Percentiles rank a stretch among this genome's conserved stretches.
phyloP scores from a whole-genome alignment of 2,797 vertebrate species.

The Merluccius polli region DNA sequence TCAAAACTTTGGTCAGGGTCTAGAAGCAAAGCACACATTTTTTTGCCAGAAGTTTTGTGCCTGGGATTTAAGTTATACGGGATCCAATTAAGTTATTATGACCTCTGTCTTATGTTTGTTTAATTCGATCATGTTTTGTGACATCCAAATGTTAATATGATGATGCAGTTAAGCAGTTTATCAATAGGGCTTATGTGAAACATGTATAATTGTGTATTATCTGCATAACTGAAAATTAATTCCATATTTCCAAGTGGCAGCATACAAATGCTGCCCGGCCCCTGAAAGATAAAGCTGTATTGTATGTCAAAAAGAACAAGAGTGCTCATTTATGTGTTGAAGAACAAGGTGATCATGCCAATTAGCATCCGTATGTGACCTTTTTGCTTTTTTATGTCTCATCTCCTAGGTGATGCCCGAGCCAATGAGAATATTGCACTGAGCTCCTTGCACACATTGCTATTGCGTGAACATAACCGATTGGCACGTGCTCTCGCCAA shows the following conservation, averaged over 20 bases:
- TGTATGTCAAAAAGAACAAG: no score
- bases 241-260: background rate
- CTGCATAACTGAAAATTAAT: background rate
- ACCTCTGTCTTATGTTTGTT: background rate
- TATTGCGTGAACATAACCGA: conserved; percentile 85
- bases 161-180: background rate
- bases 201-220: no score
- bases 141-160: background rate
- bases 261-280: background rate
- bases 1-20: no score
- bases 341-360: background rate
- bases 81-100: no score
- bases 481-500: conserved; percentile 67
- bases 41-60: background rate
- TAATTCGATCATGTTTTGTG: background rate
- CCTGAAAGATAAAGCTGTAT: no score
- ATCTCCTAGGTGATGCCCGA: conserved; percentile 75
- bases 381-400: background rate
- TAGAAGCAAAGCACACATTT: no score
- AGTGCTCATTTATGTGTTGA: background rate
- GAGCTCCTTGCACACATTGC: conserved; percentile 74
- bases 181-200: no score
- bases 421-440: conserved; percentile 76
- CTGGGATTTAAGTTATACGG: no score
- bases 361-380: background rate